Evolutionary conservation across 2,888 invertebrate genomes (phyloP), one percentile per base, ranked within the genome.

Genomic region (Calameuta pallipes): DNA sequence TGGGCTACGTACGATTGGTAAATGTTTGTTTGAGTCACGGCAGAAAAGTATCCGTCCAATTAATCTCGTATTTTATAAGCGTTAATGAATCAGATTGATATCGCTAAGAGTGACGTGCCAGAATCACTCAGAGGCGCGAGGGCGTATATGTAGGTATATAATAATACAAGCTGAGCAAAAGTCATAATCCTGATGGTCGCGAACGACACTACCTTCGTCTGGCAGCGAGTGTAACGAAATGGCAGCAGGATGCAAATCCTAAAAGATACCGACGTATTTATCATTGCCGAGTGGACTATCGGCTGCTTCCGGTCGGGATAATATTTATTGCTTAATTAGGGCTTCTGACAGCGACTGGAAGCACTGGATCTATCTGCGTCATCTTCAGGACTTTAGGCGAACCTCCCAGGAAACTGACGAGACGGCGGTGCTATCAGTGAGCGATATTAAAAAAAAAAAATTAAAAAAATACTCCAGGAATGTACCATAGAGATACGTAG

Each of bases 21-120:
- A 56, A 56, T 56, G 1, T 56, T 56, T 56, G 56, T 56, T 15
- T 9, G 56, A 56, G 56, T 23, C 56, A 23, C 56, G 56, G 23
- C 79, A 80, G 80, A 82, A 82, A 86, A 84, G 83, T 86, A 88
- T 88, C 88, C 79, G 78, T 75, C 82, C 81, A 88, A 87, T 88
- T 87, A 87, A 88, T 88, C 87, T 88, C 80, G 85, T 83, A 87
- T 87, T 85, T 88, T 87, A 85, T 85, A 82, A 83, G 75, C 81
- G 75, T 82, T 86, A 87, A 88, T 85, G 85, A 87, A 86, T 83
- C 75, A 82, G 84, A 84, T 83, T 76, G 73, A 37, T 83, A 88
- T 88, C 87, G 77, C 75, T 75, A 75, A 76, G 69, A 68, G 82
- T 23, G 83, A 80, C 80, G 79, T 80, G 75, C 77, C 79, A 80